A percentile compares a stretch with the other conserved stretches of the same genome.
phyloP scores from a whole-genome alignment of 2,888 invertebrate species.

The Heliothis peltigera region DNA sequence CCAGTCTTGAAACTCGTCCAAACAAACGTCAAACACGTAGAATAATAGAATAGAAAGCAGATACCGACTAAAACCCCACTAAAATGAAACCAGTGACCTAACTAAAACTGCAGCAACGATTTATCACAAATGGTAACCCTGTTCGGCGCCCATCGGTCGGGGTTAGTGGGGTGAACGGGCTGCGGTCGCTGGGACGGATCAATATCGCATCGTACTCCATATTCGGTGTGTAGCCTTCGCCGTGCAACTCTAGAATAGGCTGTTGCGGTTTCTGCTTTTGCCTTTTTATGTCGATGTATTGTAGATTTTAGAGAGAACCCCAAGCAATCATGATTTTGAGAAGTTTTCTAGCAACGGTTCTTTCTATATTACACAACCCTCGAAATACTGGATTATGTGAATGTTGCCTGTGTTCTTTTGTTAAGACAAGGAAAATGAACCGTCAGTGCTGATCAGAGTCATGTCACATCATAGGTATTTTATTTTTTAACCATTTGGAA shows the following conservation, averaged over 20 bases:
- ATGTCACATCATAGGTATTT: slow-evolving; percentile 8
- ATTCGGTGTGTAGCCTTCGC: slow-evolving; percentile 61
- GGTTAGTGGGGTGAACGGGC: slow-evolving; percentile 81
- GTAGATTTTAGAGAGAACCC: slow-evolving; percentile 18
- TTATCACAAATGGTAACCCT: slow-evolving; percentile 54
- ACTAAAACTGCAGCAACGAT: slow-evolving; percentile 48
- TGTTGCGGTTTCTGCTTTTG: slow-evolving; percentile 50
- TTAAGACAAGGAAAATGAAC: slow-evolving; percentile 25
- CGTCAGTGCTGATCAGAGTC: slow-evolving; percentile 22
- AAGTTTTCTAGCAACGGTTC: neutral
- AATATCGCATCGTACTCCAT: slow-evolving; percentile 73
- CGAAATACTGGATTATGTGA: neutral
- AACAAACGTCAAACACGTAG: neutral
- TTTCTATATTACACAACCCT: neutral
- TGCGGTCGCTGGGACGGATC: slow-evolving; percentile 76
- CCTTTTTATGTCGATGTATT: slow-evolving; percentile 16
- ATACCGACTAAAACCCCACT: neutral
- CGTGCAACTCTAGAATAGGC: slow-evolving; percentile 53
- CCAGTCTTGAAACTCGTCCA: too few species aligned
- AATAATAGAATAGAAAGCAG: neutral
- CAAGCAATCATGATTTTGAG: neutral
- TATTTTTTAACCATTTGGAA: slow-evolving; percentile 8
- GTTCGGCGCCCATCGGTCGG: slow-evolving; percentile 72
- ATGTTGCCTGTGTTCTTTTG: slow-evolving; percentile 30
- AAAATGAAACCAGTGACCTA: slow-evolving; percentile 52